Evolutionary conservation across 2,888 invertebrate species (phyloP).

Genomic region (Labia minor): DNA sequence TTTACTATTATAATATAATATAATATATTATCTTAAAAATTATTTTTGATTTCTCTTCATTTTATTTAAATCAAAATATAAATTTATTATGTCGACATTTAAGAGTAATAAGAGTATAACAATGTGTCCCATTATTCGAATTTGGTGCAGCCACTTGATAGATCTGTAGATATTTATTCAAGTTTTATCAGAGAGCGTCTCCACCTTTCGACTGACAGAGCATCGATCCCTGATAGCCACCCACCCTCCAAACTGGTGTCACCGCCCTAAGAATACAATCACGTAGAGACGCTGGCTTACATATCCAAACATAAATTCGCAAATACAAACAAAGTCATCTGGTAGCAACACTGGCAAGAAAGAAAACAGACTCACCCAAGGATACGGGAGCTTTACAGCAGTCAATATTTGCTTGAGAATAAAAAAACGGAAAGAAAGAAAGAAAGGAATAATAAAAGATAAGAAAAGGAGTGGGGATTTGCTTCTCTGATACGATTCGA

Average conservation of each 20-base stretch:
- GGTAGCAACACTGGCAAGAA: neutral
- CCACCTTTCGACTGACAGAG: neutral
- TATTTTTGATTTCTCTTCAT: too few relatives aligned
- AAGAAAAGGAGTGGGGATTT: neutral
- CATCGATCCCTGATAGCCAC: neutral
- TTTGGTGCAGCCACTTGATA: too few relatives aligned
- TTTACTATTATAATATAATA: too few relatives aligned
- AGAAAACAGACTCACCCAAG: slow-evolving; percentile 2
- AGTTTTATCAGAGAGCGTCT: too few relatives aligned
- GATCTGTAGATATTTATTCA: too few relatives aligned
- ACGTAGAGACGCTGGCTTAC: neutral
- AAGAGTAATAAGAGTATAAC: too few relatives aligned
- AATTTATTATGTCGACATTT: too few relatives aligned
- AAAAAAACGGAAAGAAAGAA: neutral
- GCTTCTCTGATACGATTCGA: too few relatives aligned
- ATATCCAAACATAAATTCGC: slow-evolving; percentile 5
- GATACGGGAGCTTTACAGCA: neutral
- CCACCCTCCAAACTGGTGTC: too few relatives aligned
- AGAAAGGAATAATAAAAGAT: neutral
- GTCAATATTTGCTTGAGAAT: neutral
- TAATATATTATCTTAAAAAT: too few relatives aligned
- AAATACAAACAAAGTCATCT: slow-evolving; percentile 3
- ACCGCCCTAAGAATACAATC: neutral
- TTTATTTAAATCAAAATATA: too few relatives aligned
- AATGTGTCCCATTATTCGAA: too few relatives aligned